phyloP scores from a whole-genome alignment of 2,113 vertebrate species.

The Pontoporia blainvillei region DNA sequence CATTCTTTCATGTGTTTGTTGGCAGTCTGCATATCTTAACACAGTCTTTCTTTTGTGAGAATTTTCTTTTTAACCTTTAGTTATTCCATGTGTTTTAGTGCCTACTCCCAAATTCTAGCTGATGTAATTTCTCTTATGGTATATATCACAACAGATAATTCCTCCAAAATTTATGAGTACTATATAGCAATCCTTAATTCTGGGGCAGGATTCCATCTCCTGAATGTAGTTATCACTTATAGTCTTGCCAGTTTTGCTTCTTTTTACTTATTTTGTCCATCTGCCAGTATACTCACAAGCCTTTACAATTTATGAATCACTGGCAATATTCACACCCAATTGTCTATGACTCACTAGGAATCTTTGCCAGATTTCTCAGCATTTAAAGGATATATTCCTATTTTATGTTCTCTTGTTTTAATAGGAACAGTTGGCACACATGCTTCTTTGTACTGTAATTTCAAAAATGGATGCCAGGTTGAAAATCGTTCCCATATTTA shows the following conservation, averaged over 20 bases:
- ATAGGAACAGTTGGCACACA: neutral
- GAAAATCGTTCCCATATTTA: constrained; percentile 36
- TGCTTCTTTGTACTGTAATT: constrained; percentile 36
- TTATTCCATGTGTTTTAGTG: neutral
- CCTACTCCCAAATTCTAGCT: neutral
- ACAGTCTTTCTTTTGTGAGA: neutral
- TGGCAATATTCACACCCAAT: neutral
- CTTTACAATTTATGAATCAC: constrained; percentile 4
- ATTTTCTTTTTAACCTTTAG: neutral
- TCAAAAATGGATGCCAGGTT: constrained; percentile 44
- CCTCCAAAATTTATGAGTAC: neutral
- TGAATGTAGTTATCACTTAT: neutral
- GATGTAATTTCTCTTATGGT: neutral
- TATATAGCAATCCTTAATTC: neutral
- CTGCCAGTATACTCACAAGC: neutral
- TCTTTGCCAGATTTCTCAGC: constrained; percentile 38
- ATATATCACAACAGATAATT: neutral
- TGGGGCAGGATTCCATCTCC: neutral
- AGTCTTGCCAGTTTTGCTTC: neutral
- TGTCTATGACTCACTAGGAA: constrained; percentile 36
- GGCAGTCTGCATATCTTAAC: no score
- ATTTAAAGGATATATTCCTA: constrained; percentile 26
- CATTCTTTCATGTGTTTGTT: no score
- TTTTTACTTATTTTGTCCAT: neutral
- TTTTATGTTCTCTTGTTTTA: constrained; percentile 42